Evolutionary conservation across 2,888 invertebrate species (phyloP), one percentile per base, ranked within the genome.

Genomic region (Tupiocoris notatus): DNA sequence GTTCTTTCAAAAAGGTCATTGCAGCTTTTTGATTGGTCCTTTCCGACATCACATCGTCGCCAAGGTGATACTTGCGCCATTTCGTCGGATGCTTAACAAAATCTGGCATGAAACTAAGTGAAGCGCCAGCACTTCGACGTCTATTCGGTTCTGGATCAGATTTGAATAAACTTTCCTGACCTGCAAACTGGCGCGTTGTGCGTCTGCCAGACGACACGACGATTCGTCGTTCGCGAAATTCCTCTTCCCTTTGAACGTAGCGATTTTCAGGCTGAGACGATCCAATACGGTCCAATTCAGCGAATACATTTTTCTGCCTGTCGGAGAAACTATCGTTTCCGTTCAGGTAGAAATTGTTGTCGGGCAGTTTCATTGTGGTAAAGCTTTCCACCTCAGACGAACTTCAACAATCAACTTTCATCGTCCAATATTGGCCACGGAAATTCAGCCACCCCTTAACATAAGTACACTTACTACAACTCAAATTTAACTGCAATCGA

Each of bases 41-140:
- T 76, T 94, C 93, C 0, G 93, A 92, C 85, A 93, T 90, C 81
- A 93, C 92, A 1, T 94, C 93, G 87, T 94, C 92, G 23, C 89
- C 90, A 18, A 95, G 84, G 17, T 90, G 89, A 82, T 95, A 95
- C 82, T 90, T 92, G 12, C 88, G 89, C 92, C 93, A 95, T 82
- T 91, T 93, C 78, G 91, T 88, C 16, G 94, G 95, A 84, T 94
- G 90, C 79, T 88, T 88, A 81, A 90, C 87, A 81, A 88, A 88
- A 79, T 86, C 86, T 20, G 86, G 85, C 62, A 84, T 79, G 83
- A 82, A 79, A 18, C 77, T 64, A 20, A 77, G 57, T 2, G 70
- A 58, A 18, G 66, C 25, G 17, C 63, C 73, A 0, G 76, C 68
- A 54, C 62, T 65, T 24, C 77, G 75, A 81, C 84, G 82, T 82